Percentiles rank a stretch among this genome's conserved stretches.
phyloP scores from a whole-genome alignment of 2,888 invertebrate species.

The Morinoia aosen region DNA sequence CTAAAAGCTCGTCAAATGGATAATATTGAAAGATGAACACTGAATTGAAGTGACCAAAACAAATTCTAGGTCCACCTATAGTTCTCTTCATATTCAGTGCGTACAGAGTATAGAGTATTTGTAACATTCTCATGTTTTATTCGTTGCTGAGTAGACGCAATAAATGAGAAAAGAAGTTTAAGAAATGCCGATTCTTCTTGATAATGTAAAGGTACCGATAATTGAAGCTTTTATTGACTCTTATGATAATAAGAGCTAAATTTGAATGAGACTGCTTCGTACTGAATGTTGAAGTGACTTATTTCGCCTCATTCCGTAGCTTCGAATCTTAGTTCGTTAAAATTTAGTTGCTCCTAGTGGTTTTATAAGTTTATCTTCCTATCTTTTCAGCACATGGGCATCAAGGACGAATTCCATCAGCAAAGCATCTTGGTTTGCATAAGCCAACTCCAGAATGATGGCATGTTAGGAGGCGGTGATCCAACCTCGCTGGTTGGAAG shows the following conservation, averaged over 20 bases:
- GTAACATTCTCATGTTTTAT: no score
- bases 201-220: neutral
- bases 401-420: slow-evolving; percentile 82
- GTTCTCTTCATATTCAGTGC: neutral
- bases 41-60: neutral
- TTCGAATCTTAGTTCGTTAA: neutral
- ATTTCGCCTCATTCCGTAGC: neutral
- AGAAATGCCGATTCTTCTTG: neutral
- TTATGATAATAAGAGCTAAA: neutral
- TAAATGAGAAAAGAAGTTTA: neutral
- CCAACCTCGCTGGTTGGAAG: slow-evolving; percentile 56
- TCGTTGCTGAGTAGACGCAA: no score
- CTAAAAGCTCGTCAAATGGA: no score
- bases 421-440: slow-evolving; percentile 79
- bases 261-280: neutral
- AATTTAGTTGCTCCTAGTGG: neutral
- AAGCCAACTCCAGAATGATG: slow-evolving; percentile 75
- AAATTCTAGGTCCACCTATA: neutral
- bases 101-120: neutral
- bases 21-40: no score
- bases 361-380: neutral
- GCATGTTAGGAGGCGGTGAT: slow-evolving; percentile 67
- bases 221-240: neutral
- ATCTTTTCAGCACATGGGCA: slow-evolving; percentile 79
- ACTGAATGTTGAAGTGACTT: neutral